Evolutionary conservation across 2,888 invertebrate genomes (phyloP).

Genomic region (Fragum fragum): DNA sequence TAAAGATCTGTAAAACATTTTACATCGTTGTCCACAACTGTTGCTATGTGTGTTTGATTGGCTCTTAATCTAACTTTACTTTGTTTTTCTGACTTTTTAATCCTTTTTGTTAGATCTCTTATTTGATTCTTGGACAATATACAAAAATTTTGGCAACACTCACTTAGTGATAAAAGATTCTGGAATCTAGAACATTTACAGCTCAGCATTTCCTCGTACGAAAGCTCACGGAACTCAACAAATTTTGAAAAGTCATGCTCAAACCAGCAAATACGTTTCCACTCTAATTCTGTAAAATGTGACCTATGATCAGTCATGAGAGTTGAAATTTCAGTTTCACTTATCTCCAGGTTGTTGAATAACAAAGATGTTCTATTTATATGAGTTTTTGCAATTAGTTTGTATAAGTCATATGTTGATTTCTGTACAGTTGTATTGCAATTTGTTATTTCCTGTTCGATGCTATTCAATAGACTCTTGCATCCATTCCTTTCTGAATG

Average conservation of each 20-base stretch:
- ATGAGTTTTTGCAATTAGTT: background rate
- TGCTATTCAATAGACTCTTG: background rate
- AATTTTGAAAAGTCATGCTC: constrained; percentile 26
- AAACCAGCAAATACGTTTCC: constrained; percentile 35
- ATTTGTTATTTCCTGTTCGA: background rate
- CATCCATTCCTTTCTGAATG: background rate
- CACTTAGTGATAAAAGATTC: constrained; percentile 1
- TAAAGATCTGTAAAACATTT: constrained; percentile 28
- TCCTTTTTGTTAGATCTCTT: constrained; percentile 9
- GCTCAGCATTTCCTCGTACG: constrained; percentile 14
- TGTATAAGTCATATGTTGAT: background rate
- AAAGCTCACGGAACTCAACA: background rate
- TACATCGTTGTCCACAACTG: constrained; percentile 35
- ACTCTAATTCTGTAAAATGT: constrained; percentile 18
- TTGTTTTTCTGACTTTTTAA: constrained; percentile 22
- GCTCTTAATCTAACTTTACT: constrained; percentile 18
- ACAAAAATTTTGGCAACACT: constrained; percentile 15
- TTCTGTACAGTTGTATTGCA: too few species aligned
- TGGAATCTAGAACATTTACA: constrained; percentile 23
- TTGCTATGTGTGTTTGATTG: constrained; percentile 22
- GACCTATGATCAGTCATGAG: background rate
- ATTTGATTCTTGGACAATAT: constrained; percentile 26
- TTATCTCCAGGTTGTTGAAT: background rate
- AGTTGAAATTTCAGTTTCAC: background rate
- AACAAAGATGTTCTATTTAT: background rate